phyloP scores from a whole-genome alignment of 2,113 vertebrate species.

The Gorsachius goisagi region DNA sequence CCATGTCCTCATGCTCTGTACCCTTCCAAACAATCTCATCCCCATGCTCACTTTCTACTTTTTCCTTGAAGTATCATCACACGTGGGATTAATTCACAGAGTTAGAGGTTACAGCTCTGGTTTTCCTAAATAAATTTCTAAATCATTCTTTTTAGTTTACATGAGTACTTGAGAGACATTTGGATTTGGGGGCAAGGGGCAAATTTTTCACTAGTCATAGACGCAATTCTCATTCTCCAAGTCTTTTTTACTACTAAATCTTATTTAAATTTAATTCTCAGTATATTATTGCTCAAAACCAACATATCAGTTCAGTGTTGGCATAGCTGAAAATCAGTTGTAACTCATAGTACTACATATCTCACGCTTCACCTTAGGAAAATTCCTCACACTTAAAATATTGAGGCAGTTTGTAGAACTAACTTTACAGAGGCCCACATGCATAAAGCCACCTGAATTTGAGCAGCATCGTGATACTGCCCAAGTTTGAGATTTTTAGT shows the following conservation, averaged over 20 bases:
- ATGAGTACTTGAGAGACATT: background rate
- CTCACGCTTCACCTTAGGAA: background rate
- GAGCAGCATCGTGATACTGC: background rate
- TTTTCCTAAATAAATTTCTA: background rate
- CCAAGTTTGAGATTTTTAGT: background rate
- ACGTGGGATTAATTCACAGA: background rate
- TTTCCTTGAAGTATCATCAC: background rate
- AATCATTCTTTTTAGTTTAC: background rate
- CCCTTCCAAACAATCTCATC: background rate
- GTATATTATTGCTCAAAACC: background rate
- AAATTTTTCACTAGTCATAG: background rate
- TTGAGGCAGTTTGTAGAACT: background rate
- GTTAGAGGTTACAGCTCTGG: background rate
- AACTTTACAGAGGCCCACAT: background rate
- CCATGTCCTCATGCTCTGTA: background rate
- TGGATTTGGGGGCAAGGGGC: background rate
- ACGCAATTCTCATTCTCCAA: background rate
- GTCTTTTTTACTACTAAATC: background rate
- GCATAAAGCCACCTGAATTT: background rate
- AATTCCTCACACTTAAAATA: background rate
- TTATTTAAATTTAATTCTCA: background rate
- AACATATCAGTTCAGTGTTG: background rate
- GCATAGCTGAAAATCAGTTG: background rate
- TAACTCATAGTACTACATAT: background rate
- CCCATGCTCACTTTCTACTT: background rate